phyloP scores from a whole-genome alignment of 2,113 vertebrate genomes.

The Rhombomys opimus region DNA sequence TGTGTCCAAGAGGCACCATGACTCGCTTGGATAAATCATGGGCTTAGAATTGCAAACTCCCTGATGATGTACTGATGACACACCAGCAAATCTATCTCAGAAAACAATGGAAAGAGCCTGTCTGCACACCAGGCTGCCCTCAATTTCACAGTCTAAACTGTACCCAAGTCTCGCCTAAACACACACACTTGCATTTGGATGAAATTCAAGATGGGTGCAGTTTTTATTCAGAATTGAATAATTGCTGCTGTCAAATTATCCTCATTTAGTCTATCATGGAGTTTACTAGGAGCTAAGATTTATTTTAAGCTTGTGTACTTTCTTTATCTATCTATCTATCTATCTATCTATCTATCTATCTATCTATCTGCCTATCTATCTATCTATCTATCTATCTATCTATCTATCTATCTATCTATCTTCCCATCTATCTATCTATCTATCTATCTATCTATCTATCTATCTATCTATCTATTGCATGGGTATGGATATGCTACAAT shows the following conservation, averaged over 20 bases:
- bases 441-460: too few relatives aligned
- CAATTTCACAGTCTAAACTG: background rate
- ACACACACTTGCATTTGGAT: background rate
- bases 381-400: too few relatives aligned
- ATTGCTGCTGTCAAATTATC: background rate
- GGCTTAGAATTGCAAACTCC: background rate
- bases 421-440: background rate
- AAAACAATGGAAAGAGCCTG: background rate
- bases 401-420: too few relatives aligned
- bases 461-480: background rate
- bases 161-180: background rate
- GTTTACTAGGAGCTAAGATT: background rate
- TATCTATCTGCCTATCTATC: background rate
- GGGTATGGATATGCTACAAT: background rate
- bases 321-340: too few relatives aligned
- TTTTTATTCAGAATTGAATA: background rate
- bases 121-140: background rate
- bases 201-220: background rate
- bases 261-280: background rate
- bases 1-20: background rate
- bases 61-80: background rate
- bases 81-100: background rate
- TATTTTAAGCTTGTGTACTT: background rate
- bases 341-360: background rate
- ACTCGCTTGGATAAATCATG: background rate